Percentiles rank a stretch among this genome's conserved stretches.
Evolutionary conservation across 2,113 vertebrate genomes (phyloP).

Genomic region (Burhinus oedicnemus): DNA sequence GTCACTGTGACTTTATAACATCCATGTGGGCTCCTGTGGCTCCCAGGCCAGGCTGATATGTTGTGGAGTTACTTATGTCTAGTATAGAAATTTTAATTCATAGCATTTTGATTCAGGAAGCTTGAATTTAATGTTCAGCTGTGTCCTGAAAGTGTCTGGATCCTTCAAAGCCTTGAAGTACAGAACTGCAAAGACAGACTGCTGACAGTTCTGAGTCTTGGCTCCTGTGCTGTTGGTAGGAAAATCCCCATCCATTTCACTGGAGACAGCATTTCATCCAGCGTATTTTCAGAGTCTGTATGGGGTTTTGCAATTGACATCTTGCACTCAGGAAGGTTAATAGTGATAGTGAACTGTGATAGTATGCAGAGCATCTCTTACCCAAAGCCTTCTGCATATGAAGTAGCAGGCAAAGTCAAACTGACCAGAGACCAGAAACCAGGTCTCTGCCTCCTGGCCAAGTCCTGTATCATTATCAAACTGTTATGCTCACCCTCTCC

Average conservation of each 20-base stretch:
- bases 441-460: background rate
- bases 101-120: background rate
- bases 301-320: background rate
- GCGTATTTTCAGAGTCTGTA: background rate
- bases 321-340: background rate
- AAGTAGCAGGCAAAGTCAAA: background rate
- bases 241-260: conserved; percentile 5
- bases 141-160: background rate
- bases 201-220: background rate
- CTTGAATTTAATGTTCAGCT: background rate
- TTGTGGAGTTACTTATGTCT: background rate
- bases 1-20: background rate
- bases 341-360: background rate
- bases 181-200: background rate
- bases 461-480: background rate
- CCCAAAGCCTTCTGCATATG: background rate
- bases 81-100: background rate
- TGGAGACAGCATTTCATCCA: background rate
- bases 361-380: background rate
- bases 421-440: background rate
- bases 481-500: background rate
- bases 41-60: background rate
- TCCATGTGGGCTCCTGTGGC: background rate
- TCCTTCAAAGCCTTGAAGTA: conserved; percentile 1
- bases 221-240: background rate